These are phyloP conservation scores for Aeoliscus strigatus DNA, from an alignment of 2,797 vertebrate genomes.

Conservation along the genomic window DNA sequence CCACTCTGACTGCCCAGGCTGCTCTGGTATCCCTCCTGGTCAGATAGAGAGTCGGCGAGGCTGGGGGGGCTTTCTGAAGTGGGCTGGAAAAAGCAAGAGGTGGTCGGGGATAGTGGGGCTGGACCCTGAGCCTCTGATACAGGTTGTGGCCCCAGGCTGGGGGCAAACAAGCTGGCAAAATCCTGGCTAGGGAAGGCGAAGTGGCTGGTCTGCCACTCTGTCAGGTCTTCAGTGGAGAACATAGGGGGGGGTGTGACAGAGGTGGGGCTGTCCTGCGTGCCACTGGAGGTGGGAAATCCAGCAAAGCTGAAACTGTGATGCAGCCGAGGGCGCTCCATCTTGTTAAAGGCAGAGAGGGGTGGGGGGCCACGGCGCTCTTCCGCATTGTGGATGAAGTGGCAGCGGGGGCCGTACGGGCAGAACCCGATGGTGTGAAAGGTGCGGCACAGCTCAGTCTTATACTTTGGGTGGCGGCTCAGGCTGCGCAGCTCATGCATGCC, in stretches of 20 bases:
- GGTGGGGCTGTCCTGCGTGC: slow-evolving; percentile 80
- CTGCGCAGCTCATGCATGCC: slow-evolving; percentile 79
- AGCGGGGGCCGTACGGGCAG: slow-evolving; percentile 80
- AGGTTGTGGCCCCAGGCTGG: slow-evolving; percentile 67
- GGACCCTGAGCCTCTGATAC: slow-evolving; percentile 21
- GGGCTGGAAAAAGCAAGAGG: slow-evolving; percentile 74
- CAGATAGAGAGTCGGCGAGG: slow-evolving; percentile 83
- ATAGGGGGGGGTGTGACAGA: slow-evolving; percentile 82
- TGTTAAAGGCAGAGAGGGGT: slow-evolving; percentile 54
- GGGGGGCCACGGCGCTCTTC: slow-evolving; percentile 78
- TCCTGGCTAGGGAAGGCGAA: slow-evolving; percentile 83
- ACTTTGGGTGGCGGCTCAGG: slow-evolving; percentile 80
- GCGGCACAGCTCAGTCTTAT: slow-evolving; percentile 84
- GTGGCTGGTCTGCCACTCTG: slow-evolving; percentile 78
- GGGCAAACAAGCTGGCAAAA: slow-evolving; percentile 77
- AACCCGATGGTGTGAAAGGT: slow-evolving; percentile 83
- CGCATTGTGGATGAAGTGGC: slow-evolving; percentile 83
- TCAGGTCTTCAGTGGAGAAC: slow-evolving; percentile 74
- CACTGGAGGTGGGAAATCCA: slow-evolving; percentile 77
- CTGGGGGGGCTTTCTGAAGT: slow-evolving; percentile 80
- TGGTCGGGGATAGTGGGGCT: slow-evolving; percentile 54
- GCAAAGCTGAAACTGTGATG: slow-evolving; percentile 89
- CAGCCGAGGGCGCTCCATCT: slow-evolving; percentile 77
- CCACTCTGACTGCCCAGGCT: slow-evolving; percentile 83
- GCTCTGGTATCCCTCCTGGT: slow-evolving; percentile 87